Evolutionary conservation across 37 sponge, comb jelly and placozoan species (phyloP), one percentile per base, ranked within the genome.

Genomic region (Corticium candelabrum): DNA sequence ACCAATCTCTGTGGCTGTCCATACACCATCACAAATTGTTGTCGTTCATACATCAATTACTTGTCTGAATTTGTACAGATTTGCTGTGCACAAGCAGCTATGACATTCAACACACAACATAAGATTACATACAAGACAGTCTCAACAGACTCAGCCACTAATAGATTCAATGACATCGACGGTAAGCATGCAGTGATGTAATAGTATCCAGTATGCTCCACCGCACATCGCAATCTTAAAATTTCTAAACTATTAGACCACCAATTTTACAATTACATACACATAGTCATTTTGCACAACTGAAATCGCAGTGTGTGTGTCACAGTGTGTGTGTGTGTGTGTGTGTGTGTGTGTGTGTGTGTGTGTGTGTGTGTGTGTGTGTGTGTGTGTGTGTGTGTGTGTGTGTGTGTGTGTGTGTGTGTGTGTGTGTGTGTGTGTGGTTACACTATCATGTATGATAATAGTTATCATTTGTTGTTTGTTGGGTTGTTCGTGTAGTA

Each of bases 301-400:
- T n/a, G n/a, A n/a, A n/a, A n/a, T n/a, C n/a, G n/a, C n/a, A n/a
- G n/a, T n/a, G n/a, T n/a, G n/a, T n/a, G n/a, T n/a, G n/a, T n/a
- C n/a, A n/a, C n/a, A n/a, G 68, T 68, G 2, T 68, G 68, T 68
- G 68, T 68, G 2, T 1, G 33, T 68, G 68, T 68, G 33, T 68
- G 68, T 68, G 33, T 68, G 1, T 33, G 1, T 68, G 1, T 1
- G 33, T 68, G 68, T 33, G 33, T 68, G 68, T 33, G 33, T 68
- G 68, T 68, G 68, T 68, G 68, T 68, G 2, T 68, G 68, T 68
- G 68, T 68, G 2, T 68, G 68, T n/a, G n/a, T n/a, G n/a, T n/a
- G n/a, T n/a, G n/a, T n/a, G n/a, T n/a, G n/a, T n/a, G n/a, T n/a
- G n/a, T n/a, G n/a, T 68, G 68, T 68, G 68, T 68, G 68, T 34